A percentile compares a stretch with the other conserved stretches of the same genome.
phyloP scores from a whole-genome alignment of 1,140 invertebrate genomes.

The Lepidurus packardi region DNA sequence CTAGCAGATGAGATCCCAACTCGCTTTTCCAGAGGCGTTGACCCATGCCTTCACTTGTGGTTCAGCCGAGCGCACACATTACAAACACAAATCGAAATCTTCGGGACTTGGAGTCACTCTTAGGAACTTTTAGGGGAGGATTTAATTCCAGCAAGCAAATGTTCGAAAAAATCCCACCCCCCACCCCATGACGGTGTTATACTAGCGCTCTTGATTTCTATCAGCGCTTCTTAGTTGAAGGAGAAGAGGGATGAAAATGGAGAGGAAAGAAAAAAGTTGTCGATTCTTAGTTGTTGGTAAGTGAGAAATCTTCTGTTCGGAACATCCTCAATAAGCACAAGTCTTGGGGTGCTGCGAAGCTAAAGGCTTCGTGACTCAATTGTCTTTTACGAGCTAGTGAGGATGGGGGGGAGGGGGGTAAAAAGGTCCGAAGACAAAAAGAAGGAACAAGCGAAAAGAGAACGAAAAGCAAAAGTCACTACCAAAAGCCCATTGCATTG shows the following conservation, averaged over 20 bases:
- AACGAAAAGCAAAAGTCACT: not conserved
- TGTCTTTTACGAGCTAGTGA: conserved; percentile 1
- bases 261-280: not conserved
- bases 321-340: too few species aligned
- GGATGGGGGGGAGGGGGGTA: not conserved
- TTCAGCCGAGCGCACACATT: conserved; percentile 1
- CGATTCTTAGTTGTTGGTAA: not conserved
- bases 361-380: not conserved
- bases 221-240: not conserved
- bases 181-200: not conserved
- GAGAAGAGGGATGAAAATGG: not conserved
- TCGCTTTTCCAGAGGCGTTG: not conserved
- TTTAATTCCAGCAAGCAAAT: not conserved
- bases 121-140: not conserved
- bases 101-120: not conserved
- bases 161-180: too few species aligned
- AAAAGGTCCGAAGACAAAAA: not conserved
- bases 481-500: not conserved
- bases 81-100: not conserved
- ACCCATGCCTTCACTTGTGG: not conserved
- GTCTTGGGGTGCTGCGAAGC: too few species aligned
- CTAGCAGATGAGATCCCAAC: not conserved
- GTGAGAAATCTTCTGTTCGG: conserved; percentile 12
- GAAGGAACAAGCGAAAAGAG: not conserved
- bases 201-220: too few species aligned